Conservation (phyloP, 1,140 invertebrate genomes). For the Tribolium castaneum region DNA sequence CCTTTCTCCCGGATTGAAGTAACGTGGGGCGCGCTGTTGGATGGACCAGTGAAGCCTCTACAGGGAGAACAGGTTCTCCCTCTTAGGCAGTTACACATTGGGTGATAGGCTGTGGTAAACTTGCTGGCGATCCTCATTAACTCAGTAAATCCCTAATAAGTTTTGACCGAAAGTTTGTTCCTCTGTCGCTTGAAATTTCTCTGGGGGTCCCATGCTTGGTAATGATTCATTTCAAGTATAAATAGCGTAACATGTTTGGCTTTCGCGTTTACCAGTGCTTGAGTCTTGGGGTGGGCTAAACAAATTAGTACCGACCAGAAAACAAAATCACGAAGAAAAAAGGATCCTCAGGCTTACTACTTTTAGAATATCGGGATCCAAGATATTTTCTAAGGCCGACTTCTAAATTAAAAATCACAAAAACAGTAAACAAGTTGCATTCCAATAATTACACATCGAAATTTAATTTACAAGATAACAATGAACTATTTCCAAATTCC, state of each 20-base stretch:
- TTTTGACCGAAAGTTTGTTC: constrained; percentile 51
- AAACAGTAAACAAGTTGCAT: no score
- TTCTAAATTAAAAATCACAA: no score
- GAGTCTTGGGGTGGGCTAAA: no score
- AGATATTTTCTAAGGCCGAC: no score
- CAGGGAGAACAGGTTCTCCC: constrained; percentile 53
- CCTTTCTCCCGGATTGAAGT: constrained; percentile 30
- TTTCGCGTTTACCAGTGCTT: constrained; percentile 47
- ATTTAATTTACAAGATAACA: no score
- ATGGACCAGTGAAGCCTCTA: constrained; percentile 40
- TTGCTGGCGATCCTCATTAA: constrained; percentile 44
- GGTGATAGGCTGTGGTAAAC: constrained; percentile 52
- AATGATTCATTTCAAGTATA: constrained; percentile 52
- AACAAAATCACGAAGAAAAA: no score
- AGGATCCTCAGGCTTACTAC: no score
- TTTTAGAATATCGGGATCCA: no score
- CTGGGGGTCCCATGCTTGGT: constrained; percentile 49
- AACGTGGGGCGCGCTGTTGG: neutral
- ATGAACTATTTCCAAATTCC: no score
- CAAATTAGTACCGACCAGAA: no score
- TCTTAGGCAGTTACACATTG: constrained; percentile 43
- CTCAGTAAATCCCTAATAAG: constrained; percentile 46
- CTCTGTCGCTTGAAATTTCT: constrained; percentile 47
- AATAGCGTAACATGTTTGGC: constrained; percentile 49
- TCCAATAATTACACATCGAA: no score